These are phyloP conservation scores for Perithous albicinctus DNA, from an alignment of 2,888 invertebrate genomes.

Conservation along the genomic window DNA sequence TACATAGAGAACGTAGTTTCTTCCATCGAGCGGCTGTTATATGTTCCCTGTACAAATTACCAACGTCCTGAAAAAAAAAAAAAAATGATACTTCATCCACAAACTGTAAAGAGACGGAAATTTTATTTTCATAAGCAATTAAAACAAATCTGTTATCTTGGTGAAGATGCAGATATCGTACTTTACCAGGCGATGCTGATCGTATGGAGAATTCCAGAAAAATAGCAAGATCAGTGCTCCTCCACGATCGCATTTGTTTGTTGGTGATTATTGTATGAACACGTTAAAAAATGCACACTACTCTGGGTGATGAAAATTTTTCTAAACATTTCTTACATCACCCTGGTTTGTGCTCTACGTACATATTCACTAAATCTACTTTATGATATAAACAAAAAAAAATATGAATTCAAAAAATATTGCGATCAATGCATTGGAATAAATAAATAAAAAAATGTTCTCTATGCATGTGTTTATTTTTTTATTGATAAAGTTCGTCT, in stretches of 20 bases:
- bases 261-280: neutral
- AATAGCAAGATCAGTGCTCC: constrained; percentile 23
- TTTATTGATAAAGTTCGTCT: too few species aligned
- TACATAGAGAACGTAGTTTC: constrained; percentile 86
- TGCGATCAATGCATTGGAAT: neutral
- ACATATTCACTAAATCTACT: neutral
- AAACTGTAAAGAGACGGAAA: constrained; percentile 59
- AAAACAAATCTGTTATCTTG: constrained; percentile 58
- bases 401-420: constrained; percentile 8
- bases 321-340: constrained; percentile 6
- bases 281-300: neutral
- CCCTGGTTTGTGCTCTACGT: neutral
- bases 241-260: constrained; percentile 1
- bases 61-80: constrained; percentile 60
- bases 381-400: too few species aligned
- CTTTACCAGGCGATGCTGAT: constrained; percentile 38
- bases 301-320: constrained; percentile 3
- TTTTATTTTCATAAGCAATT: constrained; percentile 70
- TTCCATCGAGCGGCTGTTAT: constrained; percentile 54
- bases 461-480: constrained; percentile 55
- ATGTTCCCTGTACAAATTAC: constrained; percentile 70
- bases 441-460: too few species aligned
- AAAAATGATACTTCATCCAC: constrained; percentile 63
- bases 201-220: neutral
- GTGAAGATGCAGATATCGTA: constrained; percentile 48